These are phyloP conservation scores for Liopterus haemorrhoidalis DNA, from an alignment of 2,888 invertebrate genomes.

Conservation along the genomic window DNA sequence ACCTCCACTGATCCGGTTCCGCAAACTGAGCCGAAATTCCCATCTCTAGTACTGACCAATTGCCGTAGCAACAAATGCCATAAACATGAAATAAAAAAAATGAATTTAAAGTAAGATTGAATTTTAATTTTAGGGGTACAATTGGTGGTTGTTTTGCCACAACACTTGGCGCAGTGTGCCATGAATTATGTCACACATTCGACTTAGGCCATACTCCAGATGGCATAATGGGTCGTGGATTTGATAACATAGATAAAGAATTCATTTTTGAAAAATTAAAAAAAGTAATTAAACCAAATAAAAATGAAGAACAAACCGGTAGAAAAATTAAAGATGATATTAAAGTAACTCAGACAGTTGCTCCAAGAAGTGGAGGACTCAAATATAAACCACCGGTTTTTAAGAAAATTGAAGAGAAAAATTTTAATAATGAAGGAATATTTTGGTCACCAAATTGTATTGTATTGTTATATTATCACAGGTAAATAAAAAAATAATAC, in stretches of 20 bases:
- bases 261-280: conserved; percentile 49
- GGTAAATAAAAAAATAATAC: too few species aligned
- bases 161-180: conserved; percentile 83
- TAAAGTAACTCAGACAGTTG: conserved; percentile 8
- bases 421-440: conserved; percentile 49
- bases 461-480: conserved; percentile 59
- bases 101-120: conserved; percentile 10
- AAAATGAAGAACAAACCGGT: conserved; percentile 7
- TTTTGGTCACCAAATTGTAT: conserved; percentile 61
- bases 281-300: conserved; percentile 31
- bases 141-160: conserved; percentile 85
- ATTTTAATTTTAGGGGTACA: conserved; percentile 56
- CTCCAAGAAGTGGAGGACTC: conserved; percentile 6
- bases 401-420: conserved; percentile 27
- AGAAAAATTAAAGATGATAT: too few species aligned
- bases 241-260: conserved; percentile 74
- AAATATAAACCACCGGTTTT: conserved; percentile 14
- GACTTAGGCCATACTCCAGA: conserved; percentile 85
- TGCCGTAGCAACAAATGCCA: too few species aligned
- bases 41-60: too few species aligned
- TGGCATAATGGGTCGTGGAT: conserved; percentile 91
- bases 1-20: too few species aligned
- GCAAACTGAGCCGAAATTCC: too few species aligned
- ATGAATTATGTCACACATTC: conserved; percentile 91
- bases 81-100: too few species aligned